Conservation (phyloP, 2,113 vertebrate genomes). For the Pterocles gutturalis region DNA sequence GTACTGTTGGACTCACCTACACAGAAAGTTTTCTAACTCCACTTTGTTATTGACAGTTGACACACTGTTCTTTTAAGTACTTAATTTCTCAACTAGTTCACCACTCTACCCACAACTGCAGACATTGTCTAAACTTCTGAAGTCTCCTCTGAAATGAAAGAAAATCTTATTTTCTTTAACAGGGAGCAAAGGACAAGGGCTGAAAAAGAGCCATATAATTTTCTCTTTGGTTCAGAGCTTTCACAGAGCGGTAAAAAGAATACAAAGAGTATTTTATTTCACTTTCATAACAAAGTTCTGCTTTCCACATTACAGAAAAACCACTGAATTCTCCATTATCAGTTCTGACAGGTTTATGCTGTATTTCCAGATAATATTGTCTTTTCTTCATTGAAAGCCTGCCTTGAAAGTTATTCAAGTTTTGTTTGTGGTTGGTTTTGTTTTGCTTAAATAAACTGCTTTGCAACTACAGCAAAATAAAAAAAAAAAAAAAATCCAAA, state of each 20-base stretch:
- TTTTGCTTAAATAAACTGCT: background rate
- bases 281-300: background rate
- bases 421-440: background rate
- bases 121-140: background rate
- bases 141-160: background rate
- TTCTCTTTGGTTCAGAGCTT: background rate
- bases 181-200: background rate
- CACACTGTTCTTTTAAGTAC: background rate
- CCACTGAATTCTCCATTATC: background rate
- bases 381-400: background rate
- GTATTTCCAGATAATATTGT: background rate
- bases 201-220: background rate
- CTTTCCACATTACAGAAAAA: background rate
- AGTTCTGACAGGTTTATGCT: background rate
- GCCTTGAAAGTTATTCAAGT: background rate
- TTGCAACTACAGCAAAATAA: background rate
- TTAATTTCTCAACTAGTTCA: background rate
- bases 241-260: background rate
- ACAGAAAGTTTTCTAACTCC: background rate
- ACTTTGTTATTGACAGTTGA: background rate
- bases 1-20: background rate
- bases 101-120: background rate
- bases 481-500: background rate
- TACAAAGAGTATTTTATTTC: background rate
- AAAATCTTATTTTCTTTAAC: background rate